phyloP scores from a whole-genome alignment of 30 jellyfish, hydroid and myxozoan genomes.

The Aurelia coerulea region DNA sequence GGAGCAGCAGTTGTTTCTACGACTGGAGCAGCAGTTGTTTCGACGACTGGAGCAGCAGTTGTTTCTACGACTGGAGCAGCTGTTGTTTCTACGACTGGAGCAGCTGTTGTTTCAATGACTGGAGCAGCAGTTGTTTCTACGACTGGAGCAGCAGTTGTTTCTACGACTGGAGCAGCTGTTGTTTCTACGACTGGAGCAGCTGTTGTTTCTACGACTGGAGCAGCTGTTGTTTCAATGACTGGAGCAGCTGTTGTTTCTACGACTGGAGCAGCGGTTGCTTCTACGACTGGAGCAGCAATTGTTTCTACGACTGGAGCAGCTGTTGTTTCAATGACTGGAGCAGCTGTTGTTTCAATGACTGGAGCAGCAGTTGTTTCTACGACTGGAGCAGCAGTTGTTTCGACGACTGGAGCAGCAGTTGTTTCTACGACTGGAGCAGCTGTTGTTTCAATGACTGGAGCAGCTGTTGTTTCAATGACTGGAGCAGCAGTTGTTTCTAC shows the following conservation, averaged over 20 bases:
- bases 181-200: slow-evolving; percentile 11
- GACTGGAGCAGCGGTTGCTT: not conserved
- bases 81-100: not conserved
- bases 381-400: slow-evolving; percentile 20
- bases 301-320: slow-evolving; percentile 19
- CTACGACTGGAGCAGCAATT: not conserved
- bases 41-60: slow-evolving; percentile 4
- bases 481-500: not conserved
- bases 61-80: slow-evolving; percentile 20
- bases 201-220: slow-evolving; percentile 12
- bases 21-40: slow-evolving; percentile 6
- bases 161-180: not conserved
- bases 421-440: not conserved
- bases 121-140: slow-evolving; percentile 15
- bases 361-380: slow-evolving; percentile 23
- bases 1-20: slow-evolving; percentile 8
- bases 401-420: slow-evolving; percentile 5
- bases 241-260: slow-evolving; percentile 14
- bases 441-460: not conserved
- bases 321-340: slow-evolving; percentile 21
- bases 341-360: slow-evolving; percentile 14
- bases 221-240: slow-evolving; percentile 1
- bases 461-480: slow-evolving; percentile 21
- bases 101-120: slow-evolving; percentile 10
- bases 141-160: slow-evolving; percentile 23